A percentile compares a stretch with the other conserved stretches of the same genome.
These are phyloP conservation scores for Pycnonotus jocosus DNA, from an alignment of 2,113 vertebrate genomes.

Conservation along the genomic window DNA sequence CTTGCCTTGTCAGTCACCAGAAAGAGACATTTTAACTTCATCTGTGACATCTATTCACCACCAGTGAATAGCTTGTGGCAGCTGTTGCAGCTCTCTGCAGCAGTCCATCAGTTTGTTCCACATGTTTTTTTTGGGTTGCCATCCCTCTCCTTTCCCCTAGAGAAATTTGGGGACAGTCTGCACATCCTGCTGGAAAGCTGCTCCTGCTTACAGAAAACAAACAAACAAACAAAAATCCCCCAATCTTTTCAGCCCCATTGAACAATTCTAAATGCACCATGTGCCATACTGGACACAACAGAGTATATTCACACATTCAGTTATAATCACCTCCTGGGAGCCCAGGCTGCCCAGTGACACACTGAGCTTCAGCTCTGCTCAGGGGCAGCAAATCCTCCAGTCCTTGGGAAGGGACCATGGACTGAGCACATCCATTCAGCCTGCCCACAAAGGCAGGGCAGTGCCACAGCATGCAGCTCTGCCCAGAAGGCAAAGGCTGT, in stretches of 20 bases:
- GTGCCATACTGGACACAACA: no score
- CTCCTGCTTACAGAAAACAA: neutral
- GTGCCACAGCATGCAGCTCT: neutral
- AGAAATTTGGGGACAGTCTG: neutral
- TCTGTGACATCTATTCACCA: neutral
- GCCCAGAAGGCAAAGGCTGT: neutral
- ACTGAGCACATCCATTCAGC: fast-evolving
- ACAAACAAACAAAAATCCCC: neutral
- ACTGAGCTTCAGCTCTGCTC: neutral
- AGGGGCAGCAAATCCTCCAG: neutral
- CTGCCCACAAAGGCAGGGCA: neutral
- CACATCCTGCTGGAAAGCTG: neutral
- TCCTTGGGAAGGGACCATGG: neutral
- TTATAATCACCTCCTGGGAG: neutral
- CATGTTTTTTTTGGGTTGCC: neutral
- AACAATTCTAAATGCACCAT: neutral
- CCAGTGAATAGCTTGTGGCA: neutral
- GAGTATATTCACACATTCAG: neutral
- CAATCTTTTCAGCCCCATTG: neutral
- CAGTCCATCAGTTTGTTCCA: neutral
- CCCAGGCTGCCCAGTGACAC: neutral
- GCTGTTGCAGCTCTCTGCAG: neutral
- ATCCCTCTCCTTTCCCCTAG: neutral
- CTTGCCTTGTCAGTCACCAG: neutral
- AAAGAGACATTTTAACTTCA: neutral